A percentile compares a stretch with the other conserved stretches of the same genome.
phyloP scores from a whole-genome alignment of 2,888 invertebrate genomes.

The Conomelus anceps region DNA sequence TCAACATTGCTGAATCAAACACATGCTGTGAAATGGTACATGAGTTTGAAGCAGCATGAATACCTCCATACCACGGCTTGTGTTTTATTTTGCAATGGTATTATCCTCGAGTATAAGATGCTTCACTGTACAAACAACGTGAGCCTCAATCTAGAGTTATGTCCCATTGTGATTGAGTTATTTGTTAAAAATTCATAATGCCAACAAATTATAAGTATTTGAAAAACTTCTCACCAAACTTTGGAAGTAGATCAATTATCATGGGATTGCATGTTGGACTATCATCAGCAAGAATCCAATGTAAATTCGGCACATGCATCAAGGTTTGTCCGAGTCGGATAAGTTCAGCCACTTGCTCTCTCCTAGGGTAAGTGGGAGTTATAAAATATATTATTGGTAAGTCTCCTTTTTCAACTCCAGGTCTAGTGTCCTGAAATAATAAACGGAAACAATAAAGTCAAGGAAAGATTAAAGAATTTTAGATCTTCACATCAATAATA shows the following conservation, averaged over 20 bases:
- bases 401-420: not conserved
- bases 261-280: slow-evolving; percentile 27
- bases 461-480: not conserved
- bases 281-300: slow-evolving; percentile 68
- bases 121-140: too few relatives aligned
- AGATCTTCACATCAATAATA: not conserved
- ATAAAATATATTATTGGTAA: slow-evolving; percentile 55
- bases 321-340: slow-evolving; percentile 64
- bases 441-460: not conserved
- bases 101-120: too few relatives aligned
- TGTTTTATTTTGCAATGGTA: too few relatives aligned
- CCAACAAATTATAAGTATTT: not conserved
- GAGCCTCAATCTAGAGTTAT: too few relatives aligned
- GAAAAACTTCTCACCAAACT: slow-evolving; percentile 38
- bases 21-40: too few relatives aligned
- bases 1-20: too few relatives aligned
- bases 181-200: too few relatives aligned
- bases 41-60: too few relatives aligned
- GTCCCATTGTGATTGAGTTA: too few relatives aligned
- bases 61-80: too few relatives aligned
- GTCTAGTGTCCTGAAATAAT: slow-evolving; percentile 20
- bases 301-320: slow-evolving; percentile 56
- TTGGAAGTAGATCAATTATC: slow-evolving; percentile 24
- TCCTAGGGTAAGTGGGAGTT: slow-evolving; percentile 65
- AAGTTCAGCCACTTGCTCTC: slow-evolving; percentile 72